These are phyloP conservation scores for Chaetoderma sp. DNA, from an alignment of 2,888 invertebrate genomes.

Conservation along the genomic window DNA sequence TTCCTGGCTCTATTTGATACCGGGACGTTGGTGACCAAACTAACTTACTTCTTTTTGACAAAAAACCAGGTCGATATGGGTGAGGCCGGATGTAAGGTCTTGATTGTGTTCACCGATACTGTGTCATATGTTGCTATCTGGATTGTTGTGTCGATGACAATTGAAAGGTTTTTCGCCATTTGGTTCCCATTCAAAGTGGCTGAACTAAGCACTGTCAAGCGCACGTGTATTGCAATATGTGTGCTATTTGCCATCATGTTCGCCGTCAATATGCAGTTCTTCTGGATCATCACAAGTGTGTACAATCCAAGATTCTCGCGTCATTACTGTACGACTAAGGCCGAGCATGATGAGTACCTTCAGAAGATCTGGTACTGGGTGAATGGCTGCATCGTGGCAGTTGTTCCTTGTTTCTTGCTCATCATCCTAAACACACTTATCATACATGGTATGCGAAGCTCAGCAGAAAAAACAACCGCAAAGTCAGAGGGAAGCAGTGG, in stretches of 20 bases:
- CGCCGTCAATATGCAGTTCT: neutral
- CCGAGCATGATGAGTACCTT: slow-evolving; percentile 36
- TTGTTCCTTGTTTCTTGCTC: slow-evolving; percentile 47
- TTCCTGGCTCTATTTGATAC: slow-evolving; percentile 1
- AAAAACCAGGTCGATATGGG: neutral
- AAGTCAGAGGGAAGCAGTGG: slow-evolving; percentile 38
- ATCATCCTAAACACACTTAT: slow-evolving; percentile 50
- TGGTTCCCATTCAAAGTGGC: slow-evolving; percentile 3
- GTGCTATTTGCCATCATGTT: neutral
- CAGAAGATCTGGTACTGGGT: slow-evolving; percentile 51
- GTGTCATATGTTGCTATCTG: neutral
- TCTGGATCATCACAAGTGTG: neutral
- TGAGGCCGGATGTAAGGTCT: neutral
- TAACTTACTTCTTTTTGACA: neutral
- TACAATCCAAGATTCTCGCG: neutral
- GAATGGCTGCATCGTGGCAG: slow-evolving; percentile 48
- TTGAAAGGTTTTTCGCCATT: slow-evolving; percentile 1
- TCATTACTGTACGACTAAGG: slow-evolving; percentile 31
- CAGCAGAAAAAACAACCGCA: slow-evolving; percentile 34
- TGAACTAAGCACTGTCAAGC: neutral
- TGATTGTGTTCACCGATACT: neutral
- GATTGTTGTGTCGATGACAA: slow-evolving; percentile 8
- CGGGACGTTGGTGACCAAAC: neutral
- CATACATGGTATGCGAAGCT: slow-evolving; percentile 42
- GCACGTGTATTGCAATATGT: neutral